Evolutionary conservation across 2,797 vertebrate species (phyloP).

Genomic region (Mionectes olivaceus): DNA sequence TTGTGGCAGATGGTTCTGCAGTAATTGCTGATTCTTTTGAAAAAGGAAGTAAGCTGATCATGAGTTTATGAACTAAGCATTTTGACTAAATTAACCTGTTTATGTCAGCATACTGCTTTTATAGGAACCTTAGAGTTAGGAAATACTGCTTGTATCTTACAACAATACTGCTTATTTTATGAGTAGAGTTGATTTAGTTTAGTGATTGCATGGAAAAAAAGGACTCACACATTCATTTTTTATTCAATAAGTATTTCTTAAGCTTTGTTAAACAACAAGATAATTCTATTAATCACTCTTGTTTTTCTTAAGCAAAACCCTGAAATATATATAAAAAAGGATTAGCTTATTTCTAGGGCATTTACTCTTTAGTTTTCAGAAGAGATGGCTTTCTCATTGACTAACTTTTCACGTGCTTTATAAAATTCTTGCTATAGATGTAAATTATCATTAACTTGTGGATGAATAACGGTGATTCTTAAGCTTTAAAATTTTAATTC

Average conservation of each 20-base stretch:
- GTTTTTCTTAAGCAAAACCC: background rate
- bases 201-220: background rate
- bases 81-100: background rate
- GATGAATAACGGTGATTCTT: background rate
- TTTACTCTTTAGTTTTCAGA: background rate
- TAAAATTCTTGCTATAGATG: background rate
- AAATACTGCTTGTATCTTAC: background rate
- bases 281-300: background rate
- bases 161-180: background rate
- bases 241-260: background rate
- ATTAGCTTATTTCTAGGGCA: background rate
- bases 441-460: background rate
- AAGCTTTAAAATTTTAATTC: background rate
- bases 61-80: background rate
- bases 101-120: background rate
- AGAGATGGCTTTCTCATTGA: background rate
- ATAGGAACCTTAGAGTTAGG: background rate
- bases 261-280: background rate
- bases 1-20: background rate
- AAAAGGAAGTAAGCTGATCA: background rate
- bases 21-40: constrained; percentile 18
- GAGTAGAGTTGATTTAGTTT: background rate
- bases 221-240: background rate
- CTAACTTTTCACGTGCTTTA: background rate
- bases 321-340: background rate